Conservation (phyloP, 2,113 vertebrate species). For the Crotalus viridis region DNA sequence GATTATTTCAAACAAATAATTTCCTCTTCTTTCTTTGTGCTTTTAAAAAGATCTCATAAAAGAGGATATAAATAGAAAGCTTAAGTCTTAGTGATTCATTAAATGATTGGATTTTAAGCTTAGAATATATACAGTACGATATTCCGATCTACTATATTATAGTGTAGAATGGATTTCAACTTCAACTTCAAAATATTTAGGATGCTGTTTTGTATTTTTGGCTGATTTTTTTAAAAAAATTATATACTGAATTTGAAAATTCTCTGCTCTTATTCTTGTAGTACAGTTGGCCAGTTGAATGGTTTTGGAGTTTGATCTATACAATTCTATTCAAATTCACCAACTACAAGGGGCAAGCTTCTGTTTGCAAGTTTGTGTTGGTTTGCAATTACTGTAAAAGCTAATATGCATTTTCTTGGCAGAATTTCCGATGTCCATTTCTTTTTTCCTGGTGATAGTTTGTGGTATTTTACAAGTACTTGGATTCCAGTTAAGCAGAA, state of each 20-base stretch:
- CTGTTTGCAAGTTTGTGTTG: slow-evolving; percentile 18
- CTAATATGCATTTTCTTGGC: background rate
- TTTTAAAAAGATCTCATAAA: background rate
- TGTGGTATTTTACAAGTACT: background rate
- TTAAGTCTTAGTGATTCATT: background rate
- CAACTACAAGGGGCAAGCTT: slow-evolving; percentile 32
- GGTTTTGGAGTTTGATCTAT: slow-evolving; percentile 33
- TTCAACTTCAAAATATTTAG: slow-evolving; percentile 35
- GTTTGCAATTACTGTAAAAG: slow-evolving; percentile 25
- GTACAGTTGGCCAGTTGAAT: slow-evolving; percentile 39
- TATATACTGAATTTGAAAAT: slow-evolving; percentile 41
- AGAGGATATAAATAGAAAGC: slow-evolving; percentile 2
- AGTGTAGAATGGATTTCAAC: slow-evolving; percentile 3
- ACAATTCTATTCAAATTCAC: slow-evolving; percentile 21
- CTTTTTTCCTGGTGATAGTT: background rate
- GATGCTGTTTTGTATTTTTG: background rate
- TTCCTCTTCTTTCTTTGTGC: background rate
- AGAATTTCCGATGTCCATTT: too few species aligned
- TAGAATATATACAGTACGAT: background rate
- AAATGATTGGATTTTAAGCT: slow-evolving; percentile 17
- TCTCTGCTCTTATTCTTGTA: slow-evolving; percentile 40
- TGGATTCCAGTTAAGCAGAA: background rate
- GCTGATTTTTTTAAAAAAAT: too few species aligned
- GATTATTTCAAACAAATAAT: background rate
- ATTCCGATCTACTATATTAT: background rate